Evolutionary conservation across 1,140 invertebrate species (phyloP).

Genomic region (Augochlora pura): DNA sequence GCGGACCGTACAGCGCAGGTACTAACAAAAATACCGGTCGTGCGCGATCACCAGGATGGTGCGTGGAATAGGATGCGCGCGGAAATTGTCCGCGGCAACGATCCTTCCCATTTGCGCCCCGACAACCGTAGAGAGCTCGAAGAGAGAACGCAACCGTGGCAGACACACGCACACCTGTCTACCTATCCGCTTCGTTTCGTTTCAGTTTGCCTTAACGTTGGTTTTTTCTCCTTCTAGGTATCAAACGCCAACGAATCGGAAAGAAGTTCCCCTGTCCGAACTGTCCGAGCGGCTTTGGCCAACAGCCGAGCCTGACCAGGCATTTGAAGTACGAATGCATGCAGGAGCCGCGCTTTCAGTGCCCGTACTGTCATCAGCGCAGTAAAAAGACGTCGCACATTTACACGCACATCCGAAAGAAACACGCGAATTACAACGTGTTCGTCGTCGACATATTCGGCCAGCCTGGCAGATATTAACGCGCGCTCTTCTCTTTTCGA

Average conservation of each 20-base stretch:
- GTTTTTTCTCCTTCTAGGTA: constrained; percentile 25
- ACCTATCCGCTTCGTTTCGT: neutral
- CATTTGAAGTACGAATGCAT: constrained; percentile 74
- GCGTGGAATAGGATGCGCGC: too few relatives aligned
- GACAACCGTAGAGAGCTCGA: too few relatives aligned
- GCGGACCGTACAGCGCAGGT: too few relatives aligned
- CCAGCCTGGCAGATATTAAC: neutral
- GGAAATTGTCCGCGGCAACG: too few relatives aligned
- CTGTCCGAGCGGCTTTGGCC: constrained; percentile 55
- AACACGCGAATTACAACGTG: constrained; percentile 17
- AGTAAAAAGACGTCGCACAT: constrained; percentile 73
- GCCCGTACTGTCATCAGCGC: constrained; percentile 78
- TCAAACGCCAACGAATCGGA: neutral
- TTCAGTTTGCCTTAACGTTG: neutral
- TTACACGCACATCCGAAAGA: constrained; percentile 66
- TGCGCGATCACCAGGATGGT: too few relatives aligned
- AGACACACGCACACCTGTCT: too few relatives aligned
- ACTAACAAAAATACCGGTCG: too few relatives aligned
- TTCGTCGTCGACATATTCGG: constrained; percentile 37
- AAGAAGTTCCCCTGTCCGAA: constrained; percentile 54
- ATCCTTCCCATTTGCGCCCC: too few relatives aligned
- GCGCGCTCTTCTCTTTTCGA: too few relatives aligned
- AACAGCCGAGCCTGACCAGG: constrained; percentile 50
- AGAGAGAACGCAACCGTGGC: too few relatives aligned
- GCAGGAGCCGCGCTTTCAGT: constrained; percentile 79